Percentiles rank a stretch among this genome's conserved stretches.
These are phyloP conservation scores for Mylabris phalerata DNA, from an alignment of 1,140 invertebrate species.

Conservation along the genomic window DNA sequence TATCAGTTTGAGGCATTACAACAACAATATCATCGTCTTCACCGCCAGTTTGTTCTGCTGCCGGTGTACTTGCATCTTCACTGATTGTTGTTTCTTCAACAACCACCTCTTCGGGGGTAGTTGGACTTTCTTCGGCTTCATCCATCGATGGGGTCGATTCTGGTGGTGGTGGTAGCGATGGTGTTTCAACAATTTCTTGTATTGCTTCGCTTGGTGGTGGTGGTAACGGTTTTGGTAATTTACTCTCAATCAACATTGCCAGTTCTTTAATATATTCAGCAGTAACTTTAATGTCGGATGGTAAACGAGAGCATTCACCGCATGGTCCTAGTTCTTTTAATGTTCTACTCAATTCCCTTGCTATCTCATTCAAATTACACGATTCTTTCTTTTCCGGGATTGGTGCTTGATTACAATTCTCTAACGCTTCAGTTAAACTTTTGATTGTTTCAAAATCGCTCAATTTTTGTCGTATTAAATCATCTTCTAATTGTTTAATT, in stretches of 20 bases:
- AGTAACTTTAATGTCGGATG: conserved; percentile 22
- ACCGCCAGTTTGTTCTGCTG: background rate
- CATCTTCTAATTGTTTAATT: conserved; percentile 31
- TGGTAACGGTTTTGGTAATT: background rate
- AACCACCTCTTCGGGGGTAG: too few species aligned
- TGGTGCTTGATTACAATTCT: background rate
- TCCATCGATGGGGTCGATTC: too few species aligned
- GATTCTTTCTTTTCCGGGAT: background rate
- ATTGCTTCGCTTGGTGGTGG: too few species aligned
- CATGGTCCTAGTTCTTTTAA: conserved; percentile 26
- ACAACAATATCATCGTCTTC: background rate
- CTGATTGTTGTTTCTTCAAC: too few species aligned
- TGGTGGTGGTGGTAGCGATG: too few species aligned
- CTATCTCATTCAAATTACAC: conserved; percentile 26
- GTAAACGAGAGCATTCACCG: conserved; percentile 23
- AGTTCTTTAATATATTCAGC: conserved; percentile 28
- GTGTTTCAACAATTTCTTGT: too few species aligned
- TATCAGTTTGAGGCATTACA: background rate
- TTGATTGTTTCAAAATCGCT: conserved; percentile 35
- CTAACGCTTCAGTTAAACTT: conserved; percentile 8
- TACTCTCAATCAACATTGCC: conserved; percentile 25
- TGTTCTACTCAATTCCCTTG: conserved; percentile 29
- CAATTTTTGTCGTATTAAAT: conserved; percentile 36
- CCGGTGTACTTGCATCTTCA: background rate
- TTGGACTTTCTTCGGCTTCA: too few species aligned